Conservation (phyloP, 2,888 invertebrate species). For the Brenthis hecate region DNA sequence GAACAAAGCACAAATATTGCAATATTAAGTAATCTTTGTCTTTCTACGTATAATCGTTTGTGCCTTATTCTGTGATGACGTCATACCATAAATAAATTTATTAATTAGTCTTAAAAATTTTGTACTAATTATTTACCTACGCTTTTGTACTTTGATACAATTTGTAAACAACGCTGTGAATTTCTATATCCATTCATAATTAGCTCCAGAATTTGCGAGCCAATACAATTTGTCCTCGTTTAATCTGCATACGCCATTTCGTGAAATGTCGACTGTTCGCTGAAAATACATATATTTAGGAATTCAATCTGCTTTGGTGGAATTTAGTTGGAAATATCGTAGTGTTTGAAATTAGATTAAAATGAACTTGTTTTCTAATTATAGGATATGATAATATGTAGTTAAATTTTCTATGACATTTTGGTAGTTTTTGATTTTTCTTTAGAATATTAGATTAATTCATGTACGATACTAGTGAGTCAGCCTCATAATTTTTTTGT, state of each 20-base stretch:
- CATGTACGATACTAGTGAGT: too few species aligned
- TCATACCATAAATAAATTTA: too few species aligned
- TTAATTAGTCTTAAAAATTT: background rate
- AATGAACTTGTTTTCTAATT: conserved; percentile 4
- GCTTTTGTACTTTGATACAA: background rate
- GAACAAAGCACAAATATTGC: too few species aligned
- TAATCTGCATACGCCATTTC: conserved; percentile 32
- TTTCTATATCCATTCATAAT: conserved; percentile 31
- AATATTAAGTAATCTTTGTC: too few species aligned
- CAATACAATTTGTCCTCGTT: conserved; percentile 36
- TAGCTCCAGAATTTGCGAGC: conserved; percentile 30
- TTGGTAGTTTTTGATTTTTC: too few species aligned
- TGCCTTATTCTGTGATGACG: too few species aligned
- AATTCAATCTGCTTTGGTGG: conserved; percentile 23
- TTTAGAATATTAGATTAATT: too few species aligned
- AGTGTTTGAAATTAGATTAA: conserved; percentile 18
- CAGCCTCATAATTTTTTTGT: too few species aligned
- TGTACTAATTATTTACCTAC: too few species aligned
- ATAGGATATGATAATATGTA: background rate
- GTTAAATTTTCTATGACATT: too few species aligned
- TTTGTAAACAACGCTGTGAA: conserved; percentile 14
- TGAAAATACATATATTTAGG: conserved; percentile 32
- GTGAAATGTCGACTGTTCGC: conserved; percentile 23
- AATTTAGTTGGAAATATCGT: conserved; percentile 10
- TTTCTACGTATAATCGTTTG: too few species aligned